Evolutionary conservation across 2,888 invertebrate species (phyloP).

Genomic region (Scaptomyza cyrtandrae): DNA sequence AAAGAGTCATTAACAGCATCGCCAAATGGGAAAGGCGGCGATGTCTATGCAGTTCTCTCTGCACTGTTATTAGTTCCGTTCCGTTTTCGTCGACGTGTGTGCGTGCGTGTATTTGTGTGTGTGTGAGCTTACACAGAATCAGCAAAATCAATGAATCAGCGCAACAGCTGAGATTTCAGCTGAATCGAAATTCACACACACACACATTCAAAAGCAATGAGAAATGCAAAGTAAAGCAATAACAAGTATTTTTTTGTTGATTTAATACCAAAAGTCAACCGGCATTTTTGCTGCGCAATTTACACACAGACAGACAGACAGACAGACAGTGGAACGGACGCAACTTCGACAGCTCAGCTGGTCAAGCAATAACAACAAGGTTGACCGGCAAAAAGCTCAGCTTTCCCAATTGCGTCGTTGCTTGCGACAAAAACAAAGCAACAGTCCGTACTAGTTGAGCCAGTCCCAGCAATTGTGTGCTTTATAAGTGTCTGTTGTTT

Average conservation of each 20-base stretch:
- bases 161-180: conserved; percentile 35
- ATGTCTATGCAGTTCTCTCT: conserved; percentile 12
- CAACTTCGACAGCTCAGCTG: conserved; percentile 60
- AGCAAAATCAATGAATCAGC: conserved; percentile 43
- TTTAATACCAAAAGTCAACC: conserved; percentile 54
- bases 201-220: background rate
- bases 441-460: conserved; percentile 14
- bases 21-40: conserved; percentile 31
- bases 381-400: conserved; percentile 67
- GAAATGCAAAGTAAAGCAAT: conserved; percentile 10
- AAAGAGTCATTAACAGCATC: conserved; percentile 30
- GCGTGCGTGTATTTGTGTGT: background rate
- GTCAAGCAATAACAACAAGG: conserved; percentile 69
- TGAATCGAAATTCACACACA: conserved; percentile 2
- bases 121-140: background rate
- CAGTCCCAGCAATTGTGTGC: conserved; percentile 3
- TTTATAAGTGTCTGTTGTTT: background rate
- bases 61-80: conserved; percentile 54
- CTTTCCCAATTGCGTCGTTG: conserved; percentile 75
- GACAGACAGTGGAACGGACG: conserved; percentile 4
- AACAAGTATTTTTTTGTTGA: conserved; percentile 27
- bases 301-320: conserved; percentile 23
- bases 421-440: conserved; percentile 36
- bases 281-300: conserved; percentile 77
- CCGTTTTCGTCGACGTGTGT: conserved; percentile 18